phyloP scores from a whole-genome alignment of 2,113 vertebrate species.

The Emydura subglobosa region DNA sequence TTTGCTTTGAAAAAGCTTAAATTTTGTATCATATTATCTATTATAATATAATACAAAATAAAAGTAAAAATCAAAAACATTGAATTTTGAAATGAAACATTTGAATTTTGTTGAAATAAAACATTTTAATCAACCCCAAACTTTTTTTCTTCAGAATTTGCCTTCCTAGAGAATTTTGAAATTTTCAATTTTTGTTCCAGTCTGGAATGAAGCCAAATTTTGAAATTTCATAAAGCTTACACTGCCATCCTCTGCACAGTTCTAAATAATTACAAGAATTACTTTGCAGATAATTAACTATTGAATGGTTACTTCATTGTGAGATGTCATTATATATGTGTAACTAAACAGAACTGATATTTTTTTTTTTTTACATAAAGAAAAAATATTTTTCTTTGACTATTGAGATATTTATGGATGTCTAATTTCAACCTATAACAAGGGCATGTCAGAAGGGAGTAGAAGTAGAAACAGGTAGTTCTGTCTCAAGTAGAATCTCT shows the following conservation, averaged over 20 bases:
- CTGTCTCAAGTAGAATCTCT: background rate
- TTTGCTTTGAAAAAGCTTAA: background rate
- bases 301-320: background rate
- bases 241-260: background rate
- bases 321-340: background rate
- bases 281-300: background rate
- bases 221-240: background rate
- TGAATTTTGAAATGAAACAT: background rate
- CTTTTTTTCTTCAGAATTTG: background rate
- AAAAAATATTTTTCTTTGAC: constrained; percentile 15
- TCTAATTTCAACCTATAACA: background rate
- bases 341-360: background rate
- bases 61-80: background rate
- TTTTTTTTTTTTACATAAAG: background rate
- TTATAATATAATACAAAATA: background rate
- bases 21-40: background rate
- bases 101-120: background rate
- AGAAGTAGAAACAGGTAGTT: background rate
- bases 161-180: background rate
- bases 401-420: constrained; percentile 3
- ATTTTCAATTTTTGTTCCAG: background rate
- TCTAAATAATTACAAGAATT: background rate
- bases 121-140: background rate
- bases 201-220: background rate
- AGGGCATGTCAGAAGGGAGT: background rate